phyloP scores from a whole-genome alignment of 37 sponge, comb jelly and placozoan species.

The Halichondria panicea region DNA sequence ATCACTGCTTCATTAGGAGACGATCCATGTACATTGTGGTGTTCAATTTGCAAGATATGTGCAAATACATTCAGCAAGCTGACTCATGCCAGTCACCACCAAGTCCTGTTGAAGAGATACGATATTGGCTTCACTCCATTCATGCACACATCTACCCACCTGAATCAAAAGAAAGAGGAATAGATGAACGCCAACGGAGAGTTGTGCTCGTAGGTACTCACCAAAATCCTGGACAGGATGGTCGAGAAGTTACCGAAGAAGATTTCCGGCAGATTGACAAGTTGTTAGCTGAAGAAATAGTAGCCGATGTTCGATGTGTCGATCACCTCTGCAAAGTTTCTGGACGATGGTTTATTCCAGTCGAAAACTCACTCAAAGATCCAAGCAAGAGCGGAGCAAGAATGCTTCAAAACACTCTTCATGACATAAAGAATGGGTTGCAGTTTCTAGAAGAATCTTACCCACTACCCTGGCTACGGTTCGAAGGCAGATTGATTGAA shows the following conservation, averaged over 20 bases:
- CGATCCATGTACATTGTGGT: constrained; percentile 55
- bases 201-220: constrained; percentile 49
- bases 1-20: constrained; percentile 71
- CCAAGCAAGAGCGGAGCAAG: too few relatives aligned
- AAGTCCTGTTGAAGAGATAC: constrained; percentile 11
- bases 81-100: neutral
- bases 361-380: too few relatives aligned
- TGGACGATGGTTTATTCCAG: too few relatives aligned
- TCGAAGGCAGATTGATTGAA: too few relatives aligned
- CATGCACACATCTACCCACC: constrained; percentile 38
- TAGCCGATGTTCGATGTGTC: too few relatives aligned
- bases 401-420: too few relatives aligned
- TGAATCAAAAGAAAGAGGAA: constrained; percentile 4
- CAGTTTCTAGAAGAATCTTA: too few relatives aligned
- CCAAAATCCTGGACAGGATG: too few relatives aligned
- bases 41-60: constrained; percentile 22
- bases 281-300: neutral
- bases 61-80: neutral
- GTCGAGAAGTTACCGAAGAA: neutral
- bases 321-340: neutral
- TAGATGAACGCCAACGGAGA: neutral
- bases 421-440: too few relatives aligned
- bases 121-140: constrained; percentile 64
- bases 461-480: too few relatives aligned
- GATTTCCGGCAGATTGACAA: constrained; percentile 6